Evolutionary conservation across 2,113 vertebrate species (phyloP), one percentile per base, ranked within the genome.

Genomic region (Cyprinus carpio): DNA sequence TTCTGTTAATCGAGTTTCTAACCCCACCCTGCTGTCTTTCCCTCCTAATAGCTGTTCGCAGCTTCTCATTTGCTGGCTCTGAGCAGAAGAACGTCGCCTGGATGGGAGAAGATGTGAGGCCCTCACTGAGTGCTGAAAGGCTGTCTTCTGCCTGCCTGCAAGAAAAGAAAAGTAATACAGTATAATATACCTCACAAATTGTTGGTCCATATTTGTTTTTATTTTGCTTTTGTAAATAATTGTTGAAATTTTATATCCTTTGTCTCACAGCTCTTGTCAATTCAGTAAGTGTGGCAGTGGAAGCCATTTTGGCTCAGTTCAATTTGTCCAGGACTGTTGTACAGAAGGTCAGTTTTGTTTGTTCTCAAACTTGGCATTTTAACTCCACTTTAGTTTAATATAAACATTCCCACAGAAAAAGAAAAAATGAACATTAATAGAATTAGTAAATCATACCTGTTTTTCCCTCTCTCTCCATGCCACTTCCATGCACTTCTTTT

Each of bases 291-390:
- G 90, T 95, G 4, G 96, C 97, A 0, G 98, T 98, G 92, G 98
- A 99, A 78, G 96, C 96, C 88, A 92, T 99, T 60, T 93, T 99
- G 87, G 94, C 95, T 12, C 96, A 99, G 89, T 99, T 99, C 85
- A 96, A 96, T 91, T 91, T 94, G 0, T 96, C 97, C 0, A 91
- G 97, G 87, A 99, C 97, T 85, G 82, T 97, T 54, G 97, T 99
- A 83, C 97, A 99, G 94, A 99, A 98, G 97, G 98, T 98, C 72
- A 93, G 94, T 91, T 56, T 40, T 27, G 72, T 12, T 46, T 46
- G 43, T 12, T 46, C 43, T 46, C 43, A 46, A 46, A 46, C 29
- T 27, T 75, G n/a, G 72, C 43, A 49, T 49, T 4, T 18, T 64
- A 46, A 27, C 34, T 25, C 23, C 78, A 64, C 34, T 37, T 64